These are phyloP conservation scores for Lathronympha strigana DNA, from an alignment of 2,888 invertebrate species.

Conservation along the genomic window DNA sequence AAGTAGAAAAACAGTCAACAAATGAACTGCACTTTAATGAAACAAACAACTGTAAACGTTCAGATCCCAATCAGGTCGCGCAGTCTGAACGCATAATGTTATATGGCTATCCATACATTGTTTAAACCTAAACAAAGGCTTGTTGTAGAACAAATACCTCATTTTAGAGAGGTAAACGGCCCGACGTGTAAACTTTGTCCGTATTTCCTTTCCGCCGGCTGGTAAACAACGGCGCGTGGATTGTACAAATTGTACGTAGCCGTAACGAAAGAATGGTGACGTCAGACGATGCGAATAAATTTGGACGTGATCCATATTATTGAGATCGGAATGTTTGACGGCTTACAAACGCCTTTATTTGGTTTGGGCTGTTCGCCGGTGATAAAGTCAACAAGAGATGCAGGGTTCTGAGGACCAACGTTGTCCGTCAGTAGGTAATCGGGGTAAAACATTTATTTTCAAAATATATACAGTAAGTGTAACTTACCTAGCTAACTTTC, in stretches of 20 bases:
- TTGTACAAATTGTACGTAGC: slow-evolving; percentile 49
- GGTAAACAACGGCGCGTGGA: slow-evolving; percentile 67
- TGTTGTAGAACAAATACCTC: slow-evolving; percentile 74
- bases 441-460: too few relatives aligned
- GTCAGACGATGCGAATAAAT: slow-evolving; percentile 33
- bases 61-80: slow-evolving; percentile 34
- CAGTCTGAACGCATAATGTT: slow-evolving; percentile 39
- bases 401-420: not conserved
- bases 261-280: slow-evolving; percentile 38
- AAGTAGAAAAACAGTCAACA: slow-evolving; percentile 10
- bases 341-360: not conserved
- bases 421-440: too few relatives aligned
- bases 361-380: not conserved
- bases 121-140: slow-evolving; percentile 66
- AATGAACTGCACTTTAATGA: slow-evolving; percentile 1
- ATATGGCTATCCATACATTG: slow-evolving; percentile 63
- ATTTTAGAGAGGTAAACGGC: slow-evolving; percentile 76
- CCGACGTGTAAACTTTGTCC: slow-evolving; percentile 75
- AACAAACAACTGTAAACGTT: slow-evolving; percentile 19
- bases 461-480: too few relatives aligned
- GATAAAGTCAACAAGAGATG: not conserved
- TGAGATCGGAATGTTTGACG: slow-evolving; percentile 21
- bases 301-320: slow-evolving; percentile 33
- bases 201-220: slow-evolving; percentile 72
- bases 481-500: too few relatives aligned